Percentiles rank a stretch among this genome's conserved stretches.
Conservation (phyloP, 2,888 invertebrate genomes). For the Diaprepes abbreviatus region DNA sequence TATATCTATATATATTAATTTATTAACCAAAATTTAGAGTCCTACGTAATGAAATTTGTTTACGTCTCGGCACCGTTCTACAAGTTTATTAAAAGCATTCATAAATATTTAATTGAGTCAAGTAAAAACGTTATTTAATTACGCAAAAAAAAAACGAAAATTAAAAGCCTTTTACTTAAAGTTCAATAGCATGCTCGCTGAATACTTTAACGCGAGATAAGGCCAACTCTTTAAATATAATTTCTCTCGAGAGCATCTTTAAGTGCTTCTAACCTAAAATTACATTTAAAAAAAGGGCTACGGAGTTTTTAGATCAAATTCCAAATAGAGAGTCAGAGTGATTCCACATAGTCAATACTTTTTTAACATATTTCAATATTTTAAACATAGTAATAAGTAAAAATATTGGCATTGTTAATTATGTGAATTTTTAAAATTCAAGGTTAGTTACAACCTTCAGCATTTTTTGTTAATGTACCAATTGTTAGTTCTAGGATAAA, state of each 20-base stretch:
- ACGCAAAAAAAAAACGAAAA: constrained; percentile 3
- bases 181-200: background rate
- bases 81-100: constrained; percentile 6
- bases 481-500: no score
- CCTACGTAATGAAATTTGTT: background rate
- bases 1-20: no score
- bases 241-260: background rate
- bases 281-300: background rate
- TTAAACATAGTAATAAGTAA: no score
- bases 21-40: no score
- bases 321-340: background rate
- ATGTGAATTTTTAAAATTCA: no score
- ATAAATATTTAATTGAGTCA: constrained; percentile 1
- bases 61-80: background rate
- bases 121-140: constrained; percentile 7
- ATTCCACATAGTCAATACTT: no score
- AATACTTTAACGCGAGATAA: constrained; percentile 9
- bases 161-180: constrained; percentile 12
- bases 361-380: no score
- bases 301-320: background rate
- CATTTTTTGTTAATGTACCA: no score
- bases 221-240: constrained; percentile 3
- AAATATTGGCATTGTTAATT: no score
- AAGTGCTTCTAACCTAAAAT: background rate
- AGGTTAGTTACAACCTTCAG: no score